Evolutionary conservation across 2,888 invertebrate species (phyloP).

Genomic region (Hypercompe scribonia): DNA sequence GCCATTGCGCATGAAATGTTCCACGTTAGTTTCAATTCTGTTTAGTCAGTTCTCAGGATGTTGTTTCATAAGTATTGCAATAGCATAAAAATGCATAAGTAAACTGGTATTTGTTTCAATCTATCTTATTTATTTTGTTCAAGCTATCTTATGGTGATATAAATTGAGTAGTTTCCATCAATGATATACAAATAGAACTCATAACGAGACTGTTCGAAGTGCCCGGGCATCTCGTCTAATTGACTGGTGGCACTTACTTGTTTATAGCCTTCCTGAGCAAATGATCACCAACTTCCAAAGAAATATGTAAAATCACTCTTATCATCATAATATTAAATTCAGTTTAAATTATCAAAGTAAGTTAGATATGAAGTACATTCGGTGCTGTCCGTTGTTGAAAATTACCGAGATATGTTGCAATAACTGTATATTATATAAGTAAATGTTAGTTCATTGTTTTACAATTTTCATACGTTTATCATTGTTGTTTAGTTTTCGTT

Average conservation of each 20-base stretch:
- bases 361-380: slow-evolving; percentile 42
- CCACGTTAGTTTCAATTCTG: not conserved
- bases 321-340: not conserved
- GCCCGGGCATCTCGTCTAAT: not conserved
- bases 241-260: slow-evolving; percentile 13
- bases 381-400: slow-evolving; percentile 40
- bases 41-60: not conserved
- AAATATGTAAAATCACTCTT: slow-evolving; percentile 14
- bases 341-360: slow-evolving; percentile 12
- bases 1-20: not conserved
- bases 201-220: slow-evolving; percentile 1
- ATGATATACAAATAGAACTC: not conserved
- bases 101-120: not conserved
- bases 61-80: not conserved
- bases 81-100: not conserved
- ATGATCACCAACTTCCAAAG: not conserved
- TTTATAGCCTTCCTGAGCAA: not conserved
- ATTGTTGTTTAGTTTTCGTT: no score
- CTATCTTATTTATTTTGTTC: not conserved
- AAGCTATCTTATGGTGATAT: not conserved
- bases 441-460: slow-evolving; percentile 22
- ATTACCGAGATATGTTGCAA: slow-evolving; percentile 25
- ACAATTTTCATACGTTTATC: no score
- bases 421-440: slow-evolving; percentile 12
- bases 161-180: not conserved